Conservation (phyloP, 1,140 invertebrate species). For the Drosophila virilis region DNA sequence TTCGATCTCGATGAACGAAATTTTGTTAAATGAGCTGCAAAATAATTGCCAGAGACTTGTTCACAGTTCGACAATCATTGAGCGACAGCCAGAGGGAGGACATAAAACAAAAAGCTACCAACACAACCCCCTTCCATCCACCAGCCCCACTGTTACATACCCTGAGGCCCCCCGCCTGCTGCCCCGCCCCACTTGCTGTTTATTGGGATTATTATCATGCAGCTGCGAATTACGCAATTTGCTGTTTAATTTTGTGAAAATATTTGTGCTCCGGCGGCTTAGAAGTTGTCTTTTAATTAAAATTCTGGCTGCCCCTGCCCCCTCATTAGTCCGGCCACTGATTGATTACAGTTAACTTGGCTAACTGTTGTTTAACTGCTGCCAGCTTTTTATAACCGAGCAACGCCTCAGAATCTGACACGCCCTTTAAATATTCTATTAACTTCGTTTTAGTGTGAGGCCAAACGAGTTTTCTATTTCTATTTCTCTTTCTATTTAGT, state of each 20-base stretch:
- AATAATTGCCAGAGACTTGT: conserved; percentile 46
- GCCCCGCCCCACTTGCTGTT: conserved; percentile 44
- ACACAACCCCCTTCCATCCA: too few relatives aligned
- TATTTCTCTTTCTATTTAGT: not conserved
- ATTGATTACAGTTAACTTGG: conserved; percentile 74
- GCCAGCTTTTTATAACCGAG: conserved; percentile 34
- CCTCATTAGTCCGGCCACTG: conserved; percentile 46
- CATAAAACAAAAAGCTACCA: too few relatives aligned
- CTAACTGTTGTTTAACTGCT: conserved; percentile 58
- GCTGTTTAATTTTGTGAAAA: conserved; percentile 74
- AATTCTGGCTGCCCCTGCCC: conserved; percentile 22
- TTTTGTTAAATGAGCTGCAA: conserved; percentile 72
- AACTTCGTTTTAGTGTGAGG: conserved; percentile 31
- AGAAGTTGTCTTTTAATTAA: conserved; percentile 71
- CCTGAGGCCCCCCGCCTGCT: too few relatives aligned
- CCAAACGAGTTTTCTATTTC: conserved; percentile 66
- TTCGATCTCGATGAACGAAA: conserved; percentile 34
- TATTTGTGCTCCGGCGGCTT: conserved; percentile 54
- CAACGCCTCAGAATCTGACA: conserved; percentile 37
- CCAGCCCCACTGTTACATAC: not conserved
- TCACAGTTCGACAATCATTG: conserved; percentile 51
- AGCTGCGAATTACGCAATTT: conserved; percentile 76
- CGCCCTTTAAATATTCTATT: conserved; percentile 78
- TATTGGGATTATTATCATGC: conserved; percentile 50
- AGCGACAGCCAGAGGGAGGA: not conserved